Evolutionary conservation across 37 sponge, comb jelly and placozoan species (phyloP), one percentile per base, ranked within the genome.

Genomic region (Geodia barretti): DNA sequence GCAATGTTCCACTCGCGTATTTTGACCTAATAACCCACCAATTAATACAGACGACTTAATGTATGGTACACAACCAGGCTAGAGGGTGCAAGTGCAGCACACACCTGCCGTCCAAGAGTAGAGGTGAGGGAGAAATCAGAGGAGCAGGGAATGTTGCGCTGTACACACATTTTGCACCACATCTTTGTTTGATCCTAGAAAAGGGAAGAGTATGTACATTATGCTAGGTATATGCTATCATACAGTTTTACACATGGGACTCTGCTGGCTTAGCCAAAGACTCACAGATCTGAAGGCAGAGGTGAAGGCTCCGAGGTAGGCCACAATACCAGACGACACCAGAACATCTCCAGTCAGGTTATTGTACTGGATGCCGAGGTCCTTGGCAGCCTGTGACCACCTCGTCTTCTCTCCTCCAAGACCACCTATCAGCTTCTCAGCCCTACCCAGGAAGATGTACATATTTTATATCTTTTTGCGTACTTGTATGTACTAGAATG

Each of bases 391-490:
- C 59, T 91, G 77, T 70, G 84, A 29, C 98, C 98, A 98, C 62
- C 98, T 70, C 7, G 82, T 81, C 81, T 93, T 93, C 89, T 98
- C 98, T 58, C 98, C 98, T 79, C 98, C 98, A 30, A 98, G 88
- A 39, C 98, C 98, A 62, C 98, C 98, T 32, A 98, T 96, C 59
- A 98, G 82, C 86, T 98, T 91, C 92, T 95, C 92, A 23, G 98
- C 98, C 73, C 93, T 83, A 66, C n/a, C n/a, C n/a, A n/a, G n/a
- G n/a, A n/a, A n/a, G n/a, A 3, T 63, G 38, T 14, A 21, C 20
- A 58, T 58, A 58, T 58, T 20, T 58, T n/a, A n/a, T n/a, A n/a
- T n/a, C n/a, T n/a, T n/a, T 62, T n/a, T 62, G 8, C 26, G 64
- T 9, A 28, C 26, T n/a, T 5, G 26, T 62, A 28, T 62, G 3